Conservation (phyloP, 2,113 vertebrate genomes). For the Protobothrops mucrosquamatus region DNA sequence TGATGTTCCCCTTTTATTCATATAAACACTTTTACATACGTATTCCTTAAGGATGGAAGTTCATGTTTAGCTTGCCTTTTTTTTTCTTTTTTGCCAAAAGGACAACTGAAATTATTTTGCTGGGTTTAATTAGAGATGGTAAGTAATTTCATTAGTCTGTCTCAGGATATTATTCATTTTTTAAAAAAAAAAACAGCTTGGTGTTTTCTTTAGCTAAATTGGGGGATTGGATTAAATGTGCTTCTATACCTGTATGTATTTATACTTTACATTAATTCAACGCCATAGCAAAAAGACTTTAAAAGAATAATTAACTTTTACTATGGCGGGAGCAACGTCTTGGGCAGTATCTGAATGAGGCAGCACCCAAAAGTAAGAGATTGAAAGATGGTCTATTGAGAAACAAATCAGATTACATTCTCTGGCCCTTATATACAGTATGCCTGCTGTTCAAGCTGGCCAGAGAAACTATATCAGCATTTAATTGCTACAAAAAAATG, state of each 20-base stretch:
- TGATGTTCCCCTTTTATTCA: conserved; percentile 40
- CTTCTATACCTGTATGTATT: not conserved
- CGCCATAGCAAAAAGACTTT: not conserved
- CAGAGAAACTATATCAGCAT: no score
- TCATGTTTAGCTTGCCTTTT: conserved; percentile 6
- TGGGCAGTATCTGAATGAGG: no score
- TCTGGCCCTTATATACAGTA: not conserved
- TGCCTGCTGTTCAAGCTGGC: not conserved
- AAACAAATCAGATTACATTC: not conserved
- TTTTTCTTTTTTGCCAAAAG: conserved; percentile 27
- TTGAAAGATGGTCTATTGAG: not conserved
- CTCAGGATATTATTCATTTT: conserved; percentile 38
- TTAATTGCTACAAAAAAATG: no score
- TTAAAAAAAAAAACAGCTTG: conserved; percentile 14
- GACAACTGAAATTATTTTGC: conserved; percentile 41
- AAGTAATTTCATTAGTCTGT: conserved; percentile 38
- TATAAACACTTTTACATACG: conserved; percentile 29
- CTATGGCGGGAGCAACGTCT: not conserved
- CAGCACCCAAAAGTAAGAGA: not conserved
- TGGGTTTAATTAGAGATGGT: conserved; percentile 29
- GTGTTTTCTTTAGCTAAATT: conserved; percentile 43
- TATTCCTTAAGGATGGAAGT: conserved; percentile 35
- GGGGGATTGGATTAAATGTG: conserved; percentile 38
- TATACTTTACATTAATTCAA: not conserved
- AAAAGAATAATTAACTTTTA: conserved; percentile 7